Evolutionary conservation across 2,888 invertebrate genomes (phyloP), one percentile per base, ranked within the genome.

Genomic region (Caradrina kadenii): DNA sequence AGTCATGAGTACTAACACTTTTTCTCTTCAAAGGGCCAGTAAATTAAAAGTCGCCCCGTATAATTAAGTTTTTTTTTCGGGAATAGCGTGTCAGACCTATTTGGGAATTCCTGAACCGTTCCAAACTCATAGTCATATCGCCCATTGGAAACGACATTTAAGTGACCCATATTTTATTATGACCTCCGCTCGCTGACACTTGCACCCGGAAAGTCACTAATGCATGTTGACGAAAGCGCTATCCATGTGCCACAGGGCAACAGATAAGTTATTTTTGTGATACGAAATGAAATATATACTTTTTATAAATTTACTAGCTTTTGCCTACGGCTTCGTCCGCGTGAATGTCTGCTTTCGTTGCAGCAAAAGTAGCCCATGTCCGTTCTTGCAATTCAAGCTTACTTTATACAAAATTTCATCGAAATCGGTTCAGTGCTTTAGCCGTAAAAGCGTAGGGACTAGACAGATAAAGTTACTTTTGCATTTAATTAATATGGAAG

Each of bases 121-220:
- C 11, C 39, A 39, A 39, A 39, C 11, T 39, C 39, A 39, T 39
- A 39, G 39, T 39, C 39, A 8, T 39, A 39, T 39, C 39, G 39
- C 39, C 13, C 13, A 2, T 39, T 10, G 8, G 39, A 53, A 39
- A 66, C 65, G 22, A n/a, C 31, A 13, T 65, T 73, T 49, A 39
- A 17, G 49, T 71, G 66, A 8, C 42, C 42, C 54, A 73, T 55
- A 73, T 73, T 73, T 55, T 19, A 66, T 66, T 13, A 55, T 22
- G 31, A 65, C 48, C 48, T 42, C 26, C 1, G 17, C 54, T 13
- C 39, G 48, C 21, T 49, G 54, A 42, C n/a, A 31, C 64, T 63
- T 73, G 66, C 48, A 42, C 70, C 42, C 45, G 54, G 42, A 49
- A 21, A 54, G 8, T 13, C 42, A 73, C 42, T 17, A 49, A 65